Evolutionary conservation across 1,140 invertebrate genomes (phyloP), one percentile per base, ranked within the genome.

Genomic region (Dufourea novaeangliae): DNA sequence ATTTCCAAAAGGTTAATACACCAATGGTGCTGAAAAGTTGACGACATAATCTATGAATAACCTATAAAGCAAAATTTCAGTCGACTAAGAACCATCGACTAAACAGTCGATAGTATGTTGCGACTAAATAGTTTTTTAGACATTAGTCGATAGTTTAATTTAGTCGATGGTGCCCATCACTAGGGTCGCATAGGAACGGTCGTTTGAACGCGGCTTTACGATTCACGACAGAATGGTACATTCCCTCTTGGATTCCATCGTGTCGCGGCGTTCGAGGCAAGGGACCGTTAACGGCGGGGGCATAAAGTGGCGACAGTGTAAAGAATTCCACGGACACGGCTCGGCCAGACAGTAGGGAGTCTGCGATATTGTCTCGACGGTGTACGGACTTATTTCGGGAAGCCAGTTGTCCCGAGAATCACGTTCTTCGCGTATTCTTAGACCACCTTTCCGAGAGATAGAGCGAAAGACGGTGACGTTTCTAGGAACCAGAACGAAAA

Each of bases 331-430:
- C 64, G 71, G 71, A 62, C 68, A 80, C 39, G 8, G 11, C 32
- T 32, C 14, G 29, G 44, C n/a, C 34, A 75, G 74, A 71, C 50
- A 61, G 37, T 57, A n/a, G 66, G 56, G 61, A 34, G 56, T 74
- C 79, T 25, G 71, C 50, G 77, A 87, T 88, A 87, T 85, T 89
- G 86, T 82, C 69, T 52, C 69, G 59, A 87, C 83, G n/a, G n/a
- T n/a, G 80, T 27, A 39, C 62, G 67, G 32, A 25, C 25, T 79
- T 83, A 83, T 83, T 83, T 74, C 37, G 34, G 66, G 57, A 74
- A 68, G 2, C 25, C n/a, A 59, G 20, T 63, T n/a, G 68, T 84
- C 78, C 62, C 73, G 44, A 72, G 76, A 80, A 87, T 86, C 62
- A 50, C 74, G 71, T 83, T 83, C 62, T 79, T 73, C 62, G 52